Percentiles rank a stretch among this genome's conserved stretches.
Evolutionary conservation across 2,888 invertebrate species (phyloP).

Genomic region (Melieria picta): DNA sequence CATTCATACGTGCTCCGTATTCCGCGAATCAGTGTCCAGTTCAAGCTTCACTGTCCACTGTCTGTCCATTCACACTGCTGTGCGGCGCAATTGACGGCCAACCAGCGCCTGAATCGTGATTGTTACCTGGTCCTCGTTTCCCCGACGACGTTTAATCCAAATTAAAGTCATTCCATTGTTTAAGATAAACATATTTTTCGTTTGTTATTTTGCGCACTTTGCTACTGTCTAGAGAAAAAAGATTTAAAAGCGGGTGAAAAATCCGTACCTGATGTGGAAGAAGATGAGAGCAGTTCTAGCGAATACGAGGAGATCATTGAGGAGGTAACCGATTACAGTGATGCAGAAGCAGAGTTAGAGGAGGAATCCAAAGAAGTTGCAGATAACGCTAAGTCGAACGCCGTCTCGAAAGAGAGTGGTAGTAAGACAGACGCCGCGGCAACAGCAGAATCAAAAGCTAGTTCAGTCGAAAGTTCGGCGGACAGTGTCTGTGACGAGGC

Average conservation of each 20-base stretch:
- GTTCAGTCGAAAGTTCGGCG: conserved; percentile 8
- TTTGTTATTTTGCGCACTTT: too few relatives aligned
- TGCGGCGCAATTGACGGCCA: not conserved
- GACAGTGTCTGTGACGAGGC: conserved; percentile 5
- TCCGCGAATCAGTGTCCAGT: not conserved
- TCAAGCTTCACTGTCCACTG: not conserved
- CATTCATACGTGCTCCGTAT: not conserved
- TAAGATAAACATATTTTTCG: too few relatives aligned
- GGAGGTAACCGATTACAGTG: conserved; percentile 62
- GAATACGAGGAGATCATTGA: conserved; percentile 64
- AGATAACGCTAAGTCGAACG: conserved; percentile 14
- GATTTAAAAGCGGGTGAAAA: conserved; percentile 66
- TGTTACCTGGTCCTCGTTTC: not conserved
- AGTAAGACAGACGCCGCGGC: not conserved
- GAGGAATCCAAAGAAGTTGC: conserved; percentile 33
- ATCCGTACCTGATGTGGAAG: conserved; percentile 38
- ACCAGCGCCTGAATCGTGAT: conserved; percentile 8
- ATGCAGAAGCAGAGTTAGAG: conserved; percentile 48
- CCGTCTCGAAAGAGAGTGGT: conserved; percentile 8
- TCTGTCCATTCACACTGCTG: not conserved
- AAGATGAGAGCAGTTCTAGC: conserved; percentile 57
- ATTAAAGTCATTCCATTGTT: too few relatives aligned
- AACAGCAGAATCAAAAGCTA: conserved; percentile 14
- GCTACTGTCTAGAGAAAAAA: conserved; percentile 52
- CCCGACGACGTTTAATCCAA: too few relatives aligned